phyloP scores from a whole-genome alignment of 2,888 invertebrate genomes.

The Halictus quadricinctus region DNA sequence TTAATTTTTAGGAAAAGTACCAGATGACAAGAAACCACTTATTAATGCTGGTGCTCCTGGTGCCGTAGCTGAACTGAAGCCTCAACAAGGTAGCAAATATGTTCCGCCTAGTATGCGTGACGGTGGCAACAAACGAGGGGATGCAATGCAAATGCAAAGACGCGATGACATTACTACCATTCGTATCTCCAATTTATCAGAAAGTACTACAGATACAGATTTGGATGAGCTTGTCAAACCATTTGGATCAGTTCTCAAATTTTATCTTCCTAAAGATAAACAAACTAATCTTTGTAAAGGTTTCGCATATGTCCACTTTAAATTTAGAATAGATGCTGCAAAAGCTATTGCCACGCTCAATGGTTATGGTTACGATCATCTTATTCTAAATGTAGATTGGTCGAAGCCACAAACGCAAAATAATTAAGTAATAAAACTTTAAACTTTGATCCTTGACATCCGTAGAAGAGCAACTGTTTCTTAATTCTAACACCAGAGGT shows the following conservation, averaged over 20 bases:
- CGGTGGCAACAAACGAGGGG: slow-evolving; percentile 89
- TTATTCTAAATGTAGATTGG: slow-evolving; percentile 99
- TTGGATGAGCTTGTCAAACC: slow-evolving; percentile 97
- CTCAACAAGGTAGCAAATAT: slow-evolving; percentile 87
- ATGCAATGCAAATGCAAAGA: slow-evolving; percentile 86
- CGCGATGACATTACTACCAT: slow-evolving; percentile 95
- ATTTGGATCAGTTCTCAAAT: slow-evolving; percentile 96
- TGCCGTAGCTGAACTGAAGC: slow-evolving; percentile 76
- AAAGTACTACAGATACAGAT: slow-evolving; percentile 97
- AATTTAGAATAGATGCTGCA: slow-evolving; percentile 94
- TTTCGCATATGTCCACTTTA: slow-evolving; percentile 99
- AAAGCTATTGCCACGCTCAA: slow-evolving; percentile 94
- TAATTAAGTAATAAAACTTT: slow-evolving; percentile 64
- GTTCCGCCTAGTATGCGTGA: slow-evolving; percentile 95
- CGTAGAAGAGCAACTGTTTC: slow-evolving; percentile 3
- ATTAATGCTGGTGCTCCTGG: slow-evolving; percentile 72
- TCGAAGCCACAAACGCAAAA: slow-evolving; percentile 90
- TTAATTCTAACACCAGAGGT: slow-evolving; percentile 23
- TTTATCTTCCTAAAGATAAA: slow-evolving; percentile 98
- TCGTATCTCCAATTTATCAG: slow-evolving; percentile 98
- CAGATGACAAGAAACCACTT: slow-evolving; percentile 81
- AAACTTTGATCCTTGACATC: slow-evolving; percentile 12
- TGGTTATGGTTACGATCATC: slow-evolving; percentile 98
- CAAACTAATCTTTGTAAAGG: slow-evolving; percentile 95
- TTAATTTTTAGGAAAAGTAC: slow-evolving; percentile 73